A percentile compares a stretch with the other conserved stretches of the same genome.
These are phyloP conservation scores for Corbicula japonica DNA, from an alignment of 2,888 invertebrate species.

Conservation along the genomic window DNA sequence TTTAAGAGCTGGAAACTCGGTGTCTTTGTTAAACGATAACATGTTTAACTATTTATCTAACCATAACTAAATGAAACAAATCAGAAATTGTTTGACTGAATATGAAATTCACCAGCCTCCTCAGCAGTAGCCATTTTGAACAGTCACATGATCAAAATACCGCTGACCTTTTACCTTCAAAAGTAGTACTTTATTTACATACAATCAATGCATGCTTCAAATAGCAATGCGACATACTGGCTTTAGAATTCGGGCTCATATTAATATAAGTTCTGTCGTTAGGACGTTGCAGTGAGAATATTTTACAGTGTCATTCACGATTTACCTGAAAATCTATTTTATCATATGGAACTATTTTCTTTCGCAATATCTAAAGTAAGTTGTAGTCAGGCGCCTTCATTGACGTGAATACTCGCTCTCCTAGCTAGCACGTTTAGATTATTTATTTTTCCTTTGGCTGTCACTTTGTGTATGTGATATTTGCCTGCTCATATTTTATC, in stretches of 20 bases:
- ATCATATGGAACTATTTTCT: slow-evolving; percentile 49
- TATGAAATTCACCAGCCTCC: slow-evolving; percentile 12
- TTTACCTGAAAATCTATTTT: not conserved
- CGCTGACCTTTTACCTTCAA: slow-evolving; percentile 68
- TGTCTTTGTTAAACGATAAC: slow-evolving; percentile 43
- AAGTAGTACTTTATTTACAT: slow-evolving; percentile 69
- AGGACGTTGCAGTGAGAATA: not conserved
- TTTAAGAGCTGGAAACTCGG: slow-evolving; percentile 68
- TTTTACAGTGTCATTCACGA: not conserved
- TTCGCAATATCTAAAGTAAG: slow-evolving; percentile 15
- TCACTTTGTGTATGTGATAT: slow-evolving; percentile 74
- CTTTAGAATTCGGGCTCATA: not conserved
- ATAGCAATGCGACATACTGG: too few species aligned
- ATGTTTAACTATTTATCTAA: not conserved
- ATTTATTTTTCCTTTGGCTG: slow-evolving; percentile 74
- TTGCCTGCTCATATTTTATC: slow-evolving; percentile 76
- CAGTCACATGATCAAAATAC: slow-evolving; percentile 67
- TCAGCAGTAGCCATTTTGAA: slow-evolving; percentile 70
- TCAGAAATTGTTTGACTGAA: too few species aligned
- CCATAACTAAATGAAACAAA: too few species aligned
- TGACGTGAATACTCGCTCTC: slow-evolving; percentile 71
- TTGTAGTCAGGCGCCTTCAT: slow-evolving; percentile 63
- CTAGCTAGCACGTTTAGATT: slow-evolving; percentile 73
- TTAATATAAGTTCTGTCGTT: not conserved
- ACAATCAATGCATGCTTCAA: slow-evolving; percentile 57